Evolutionary conservation across 2,888 invertebrate genomes (phyloP), one percentile per base, ranked within the genome.

Genomic region (Mythimna lalbum): DNA sequence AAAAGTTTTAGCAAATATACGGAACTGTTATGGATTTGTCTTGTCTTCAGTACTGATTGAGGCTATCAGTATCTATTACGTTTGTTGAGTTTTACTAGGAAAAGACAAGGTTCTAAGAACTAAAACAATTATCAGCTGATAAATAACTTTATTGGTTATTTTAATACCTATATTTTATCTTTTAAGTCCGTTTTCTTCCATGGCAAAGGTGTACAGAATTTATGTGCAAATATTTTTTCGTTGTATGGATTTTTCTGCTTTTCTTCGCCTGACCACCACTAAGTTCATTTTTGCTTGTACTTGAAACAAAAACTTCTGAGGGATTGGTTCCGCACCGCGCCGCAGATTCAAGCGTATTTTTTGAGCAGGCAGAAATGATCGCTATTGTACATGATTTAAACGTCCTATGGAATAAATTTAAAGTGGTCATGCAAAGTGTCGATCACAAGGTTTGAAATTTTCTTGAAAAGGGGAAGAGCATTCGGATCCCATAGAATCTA

Each of bases 121-220:
- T 66, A 43, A 27, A 71, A 62, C 7, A 10, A 71, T 77, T 71
- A 78, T 81, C 72, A 31, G 23, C 14, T 77, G 78, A 81, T 78
- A 81, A 78, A 56, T 63, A 67, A 71, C 43, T 66, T 78, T 71
- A 64, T 66, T 81, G 31, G 12, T 17, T 50, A 53, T 67, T 81
- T 76, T 71, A 53, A 9, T 53, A 47, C 14, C 19, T 19, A 31
- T 17, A 4, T 59, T 39, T 63, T 75, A 71, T 78, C 73, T 47
- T 27, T 21, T 0, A 17, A 39, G 6, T 0, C 23, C 1, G 14
- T 27, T 62, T 47, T 23, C 31, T 57, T 78, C 39, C 9, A 52
- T 9, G 10, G 2, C 19, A 17, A 43, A 0, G 56, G 21, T 43
- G 17, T 17, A 19, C 5, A 19, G 6, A 31, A 6, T 31, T 31